Conservation (phyloP, 2,113 vertebrate genomes). For the Tenrec ecaudatus region DNA sequence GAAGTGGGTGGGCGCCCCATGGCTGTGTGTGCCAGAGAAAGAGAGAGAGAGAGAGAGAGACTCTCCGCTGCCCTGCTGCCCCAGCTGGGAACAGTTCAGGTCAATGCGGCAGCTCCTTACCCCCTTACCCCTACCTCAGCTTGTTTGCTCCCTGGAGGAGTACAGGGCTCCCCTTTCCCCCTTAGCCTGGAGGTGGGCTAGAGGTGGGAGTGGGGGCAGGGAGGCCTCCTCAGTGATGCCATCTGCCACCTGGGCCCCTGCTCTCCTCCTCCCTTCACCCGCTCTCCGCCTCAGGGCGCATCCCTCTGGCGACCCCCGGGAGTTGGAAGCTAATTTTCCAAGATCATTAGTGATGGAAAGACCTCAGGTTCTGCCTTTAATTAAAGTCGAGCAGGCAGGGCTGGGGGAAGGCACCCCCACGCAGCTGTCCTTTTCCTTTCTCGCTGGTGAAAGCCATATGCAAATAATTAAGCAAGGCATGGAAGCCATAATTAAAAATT, state of each 20-base stretch:
- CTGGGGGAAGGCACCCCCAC: slow-evolving; percentile 76
- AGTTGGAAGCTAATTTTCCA: slow-evolving; percentile 86
- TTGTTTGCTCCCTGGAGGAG: background rate
- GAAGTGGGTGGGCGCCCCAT: background rate
- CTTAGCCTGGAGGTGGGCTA: background rate
- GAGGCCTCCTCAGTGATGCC: slow-evolving; percentile 28
- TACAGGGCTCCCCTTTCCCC: background rate
- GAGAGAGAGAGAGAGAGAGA: background rate
- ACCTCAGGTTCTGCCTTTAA: slow-evolving; percentile 85
- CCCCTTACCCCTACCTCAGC: background rate
- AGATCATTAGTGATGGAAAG: slow-evolving; percentile 86
- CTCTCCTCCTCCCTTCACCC: background rate
- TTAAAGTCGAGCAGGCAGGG: slow-evolving; percentile 83
- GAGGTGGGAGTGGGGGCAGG: background rate
- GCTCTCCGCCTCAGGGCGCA: slow-evolving; percentile 79
- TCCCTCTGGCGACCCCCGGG: slow-evolving; percentile 81
- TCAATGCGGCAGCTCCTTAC: background rate
- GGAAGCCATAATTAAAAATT: slow-evolving; percentile 84
- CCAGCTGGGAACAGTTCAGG: background rate
- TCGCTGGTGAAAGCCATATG: slow-evolving; percentile 86
- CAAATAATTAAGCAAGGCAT: slow-evolving; percentile 87
- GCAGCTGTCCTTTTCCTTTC: slow-evolving; percentile 81
- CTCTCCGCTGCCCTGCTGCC: background rate
- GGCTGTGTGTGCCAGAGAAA: background rate
- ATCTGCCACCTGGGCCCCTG: slow-evolving; percentile 58